Base-by-base conservation (phyloP, 2,113 vertebrate genomes). In the Vireo altiloquus region DNA sequence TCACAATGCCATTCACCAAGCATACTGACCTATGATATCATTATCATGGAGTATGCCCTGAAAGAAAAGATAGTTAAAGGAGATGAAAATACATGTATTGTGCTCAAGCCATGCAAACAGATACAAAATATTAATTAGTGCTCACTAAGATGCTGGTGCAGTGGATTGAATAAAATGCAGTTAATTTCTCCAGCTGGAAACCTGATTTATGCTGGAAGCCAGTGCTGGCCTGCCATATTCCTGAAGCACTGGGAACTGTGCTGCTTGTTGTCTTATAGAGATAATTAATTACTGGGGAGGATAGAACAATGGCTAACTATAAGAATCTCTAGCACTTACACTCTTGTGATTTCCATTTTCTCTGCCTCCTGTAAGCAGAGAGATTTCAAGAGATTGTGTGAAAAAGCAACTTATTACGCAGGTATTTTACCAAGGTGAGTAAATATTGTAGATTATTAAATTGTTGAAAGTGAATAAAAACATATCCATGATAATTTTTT, bases 1-100 rank as follows among this genome's bases (percentile, higher is more conserved):
- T 20, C 4, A 3, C 31, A 61, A 47, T 3, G 2, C 20, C 72
- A 4, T 37, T 94, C 6, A 37, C 0, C 1, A 6, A 61, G 17
- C 42, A 28, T 83, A 87, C 27, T 63, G 46, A 63, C 10, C 87
- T 10, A 2, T 46, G 57, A 6, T 42, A 20, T 31, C 3, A 9
- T 56, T 75, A 31, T 11, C 3, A 4, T n/a, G n/a, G 28, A 53
- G 49, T 69, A 20, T 31, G 82, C 31, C 27, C 15, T 44, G 25
- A 86, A 91, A 68, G 9, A 9, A 92, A 49, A 47, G 31, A 13
- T 16, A 31, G 22, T 10, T 82, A 46, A 16, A 15, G 7, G 19
- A 83, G 18, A 28, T 49, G 20, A 46, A 64, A 94, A 70, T 63
- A 8, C 11, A 30, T 33, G 5, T 21, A 7, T 57, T 80, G 30